Base-by-base conservation (phyloP, 2,113 vertebrate genomes). In the Myxocyprinus asiaticus region DNA sequence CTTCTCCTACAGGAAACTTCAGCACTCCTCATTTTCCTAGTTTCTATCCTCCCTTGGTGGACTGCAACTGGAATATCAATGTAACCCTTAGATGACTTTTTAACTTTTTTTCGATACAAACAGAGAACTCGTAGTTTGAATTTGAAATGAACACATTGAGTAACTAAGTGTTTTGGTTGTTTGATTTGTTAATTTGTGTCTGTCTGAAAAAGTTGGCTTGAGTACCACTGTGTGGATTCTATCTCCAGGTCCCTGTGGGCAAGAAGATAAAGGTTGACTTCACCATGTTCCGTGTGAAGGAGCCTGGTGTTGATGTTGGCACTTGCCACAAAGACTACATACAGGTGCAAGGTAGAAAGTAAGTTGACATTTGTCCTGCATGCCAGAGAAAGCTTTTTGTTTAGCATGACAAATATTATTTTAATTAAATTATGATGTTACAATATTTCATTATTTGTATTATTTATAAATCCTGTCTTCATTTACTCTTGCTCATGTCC, bases 271-370 rank as follows among this genome's bases (percentile, higher is more conserved):
- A 89, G 1, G 3, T 94, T 44, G 91, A 71, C 81, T 94, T 94
- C 86, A 83, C 8, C 75, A 85, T 92, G 87, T 94, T 94, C 72
- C 91, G 92, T 15, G 82, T 94, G 88, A 93, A 93, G 71, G 93
- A 94, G 80, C 92, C 92, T 0, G 84, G 82, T 0, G 91, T 93
- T 53, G 90, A 92, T 80, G 9, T 15, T 1, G 68, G 44, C 3
- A 8, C 6, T 0, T 94, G 93, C 84, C 86, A 90, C 82, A 94
- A 94, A 86, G 93, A 94, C 86, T 94, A 90, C 42, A 83, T 94
- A 78, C 83, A 91, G 80, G 50, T 92, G 48, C 82, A 88, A 84
- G 87, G 14, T 10, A 73, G 1, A 6, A 94, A 86, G 93, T 94
- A 90, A 86, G 90, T 72, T 33, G 22, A 1, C 22, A 33, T 33